A percentile compares a stretch with the other conserved stretches of the same genome.
phyloP scores from a whole-genome alignment of 2,888 invertebrate genomes.

The Eremobia ochroleuca region DNA sequence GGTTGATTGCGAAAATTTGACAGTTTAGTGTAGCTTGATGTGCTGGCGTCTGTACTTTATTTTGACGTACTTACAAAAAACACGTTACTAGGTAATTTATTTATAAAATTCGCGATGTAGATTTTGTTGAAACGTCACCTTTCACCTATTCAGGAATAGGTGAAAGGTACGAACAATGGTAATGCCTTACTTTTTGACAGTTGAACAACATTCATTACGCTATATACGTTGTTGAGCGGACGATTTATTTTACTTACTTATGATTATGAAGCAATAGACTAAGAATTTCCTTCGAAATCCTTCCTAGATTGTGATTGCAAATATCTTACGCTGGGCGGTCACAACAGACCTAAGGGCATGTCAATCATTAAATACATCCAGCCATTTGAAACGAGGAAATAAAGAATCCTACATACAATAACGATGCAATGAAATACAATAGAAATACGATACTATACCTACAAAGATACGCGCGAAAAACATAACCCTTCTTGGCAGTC shows the following conservation, averaged over 20 bases:
- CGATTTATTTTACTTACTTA: too few species aligned
- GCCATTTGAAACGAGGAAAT: background rate
- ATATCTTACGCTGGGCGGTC: too few species aligned
- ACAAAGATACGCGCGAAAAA: background rate
- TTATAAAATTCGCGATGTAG: background rate
- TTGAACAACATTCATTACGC: background rate
- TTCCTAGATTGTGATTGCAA: too few species aligned
- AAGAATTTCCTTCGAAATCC: too few species aligned
- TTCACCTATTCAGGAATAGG: too few species aligned
- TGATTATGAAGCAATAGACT: too few species aligned
- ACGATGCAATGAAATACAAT: too few species aligned
- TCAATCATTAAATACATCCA: background rate
- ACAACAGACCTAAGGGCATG: background rate
- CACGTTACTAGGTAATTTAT: background rate
- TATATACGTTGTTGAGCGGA: too few species aligned
- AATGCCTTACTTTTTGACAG: background rate
- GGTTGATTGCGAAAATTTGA: too few species aligned
- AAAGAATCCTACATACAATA: background rate
- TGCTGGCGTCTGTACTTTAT: too few species aligned
- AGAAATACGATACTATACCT: background rate
- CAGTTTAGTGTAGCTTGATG: too few species aligned
- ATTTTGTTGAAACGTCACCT: background rate
- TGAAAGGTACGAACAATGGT: too few species aligned
- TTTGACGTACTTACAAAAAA: background rate
- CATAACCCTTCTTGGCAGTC: background rate